These are phyloP conservation scores for Henricia sp. DNA, from an alignment of 53 echinoderm and acorn worm species.

Conservation along the genomic window DNA sequence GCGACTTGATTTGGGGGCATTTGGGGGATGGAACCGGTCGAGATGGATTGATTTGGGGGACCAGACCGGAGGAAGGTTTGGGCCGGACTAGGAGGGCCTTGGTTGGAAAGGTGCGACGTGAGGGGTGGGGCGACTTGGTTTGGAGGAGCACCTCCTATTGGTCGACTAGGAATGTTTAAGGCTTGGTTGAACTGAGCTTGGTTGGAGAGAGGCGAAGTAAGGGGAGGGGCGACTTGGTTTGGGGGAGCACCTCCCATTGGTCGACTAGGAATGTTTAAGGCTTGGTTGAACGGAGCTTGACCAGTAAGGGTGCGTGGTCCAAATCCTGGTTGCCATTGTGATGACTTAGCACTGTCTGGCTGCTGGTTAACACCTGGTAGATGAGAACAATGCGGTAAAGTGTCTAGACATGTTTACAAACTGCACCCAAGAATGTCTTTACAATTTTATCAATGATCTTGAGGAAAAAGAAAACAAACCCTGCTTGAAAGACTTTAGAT, in stretches of 20 bases:
- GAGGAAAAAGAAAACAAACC: too few relatives aligned
- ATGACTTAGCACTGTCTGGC: background rate
- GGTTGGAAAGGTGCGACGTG: slow-evolving; percentile 8
- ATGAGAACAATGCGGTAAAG: too few relatives aligned
- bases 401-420: too few relatives aligned
- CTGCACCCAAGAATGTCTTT: too few relatives aligned
- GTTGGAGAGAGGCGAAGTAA: too few relatives aligned
- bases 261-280: background rate
- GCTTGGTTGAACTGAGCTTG: too few relatives aligned
- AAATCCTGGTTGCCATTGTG: background rate
- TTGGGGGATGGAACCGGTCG: background rate
- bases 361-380: background rate
- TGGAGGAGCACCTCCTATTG: background rate
- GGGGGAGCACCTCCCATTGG: slow-evolving; percentile 15
- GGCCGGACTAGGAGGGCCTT: slow-evolving; percentile 8
- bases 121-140: slow-evolving; percentile 28
- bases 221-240: slow-evolving; percentile 38
- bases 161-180: too few relatives aligned
- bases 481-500: too few relatives aligned
- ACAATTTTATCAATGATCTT: too few relatives aligned
- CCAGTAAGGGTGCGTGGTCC: background rate
- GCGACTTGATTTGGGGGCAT: too few relatives aligned
- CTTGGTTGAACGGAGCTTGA: background rate
- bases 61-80: background rate
- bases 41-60: background rate